Evolutionary conservation across 2,797 vertebrate species (phyloP).

Genomic region (Bucorvus abyssinicus): DNA sequence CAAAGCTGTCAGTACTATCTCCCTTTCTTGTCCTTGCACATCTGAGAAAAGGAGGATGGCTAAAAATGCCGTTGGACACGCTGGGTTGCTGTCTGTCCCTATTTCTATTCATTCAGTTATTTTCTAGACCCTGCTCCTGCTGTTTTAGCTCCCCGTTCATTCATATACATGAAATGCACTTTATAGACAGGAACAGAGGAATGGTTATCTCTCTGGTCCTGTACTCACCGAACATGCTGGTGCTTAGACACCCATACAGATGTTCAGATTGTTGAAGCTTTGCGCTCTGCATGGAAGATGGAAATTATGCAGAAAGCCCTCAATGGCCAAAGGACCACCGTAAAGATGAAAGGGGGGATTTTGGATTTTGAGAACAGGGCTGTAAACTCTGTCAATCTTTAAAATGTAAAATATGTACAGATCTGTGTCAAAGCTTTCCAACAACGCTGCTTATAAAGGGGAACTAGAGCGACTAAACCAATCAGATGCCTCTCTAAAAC

Average conservation of each 20-base stretch:
- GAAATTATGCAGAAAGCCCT: neutral
- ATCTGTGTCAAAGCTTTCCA: neutral
- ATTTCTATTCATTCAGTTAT: neutral
- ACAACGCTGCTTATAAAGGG: neutral
- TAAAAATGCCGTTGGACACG: neutral
- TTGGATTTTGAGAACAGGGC: neutral
- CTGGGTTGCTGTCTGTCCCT: neutral
- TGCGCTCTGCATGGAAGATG: neutral
- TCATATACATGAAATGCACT: neutral
- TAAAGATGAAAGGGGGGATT: neutral
- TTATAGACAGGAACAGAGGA: neutral
- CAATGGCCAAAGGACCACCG: neutral
- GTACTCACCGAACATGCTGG: neutral
- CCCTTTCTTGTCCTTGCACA: neutral
- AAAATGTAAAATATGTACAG: neutral
- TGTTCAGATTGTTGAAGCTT: neutral
- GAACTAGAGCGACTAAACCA: neutral
- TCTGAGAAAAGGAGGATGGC: neutral
- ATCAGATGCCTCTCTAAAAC: neutral
- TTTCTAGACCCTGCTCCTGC: neutral
- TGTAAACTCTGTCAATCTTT: neutral
- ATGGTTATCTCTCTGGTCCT: neutral
- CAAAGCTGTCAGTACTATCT: neutral
- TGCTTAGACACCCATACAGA: fast-evolving
- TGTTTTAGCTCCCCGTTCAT: neutral